Conservation (phyloP, 2,113 vertebrate species). For the Sarotherodon lohbergeri region DNA sequence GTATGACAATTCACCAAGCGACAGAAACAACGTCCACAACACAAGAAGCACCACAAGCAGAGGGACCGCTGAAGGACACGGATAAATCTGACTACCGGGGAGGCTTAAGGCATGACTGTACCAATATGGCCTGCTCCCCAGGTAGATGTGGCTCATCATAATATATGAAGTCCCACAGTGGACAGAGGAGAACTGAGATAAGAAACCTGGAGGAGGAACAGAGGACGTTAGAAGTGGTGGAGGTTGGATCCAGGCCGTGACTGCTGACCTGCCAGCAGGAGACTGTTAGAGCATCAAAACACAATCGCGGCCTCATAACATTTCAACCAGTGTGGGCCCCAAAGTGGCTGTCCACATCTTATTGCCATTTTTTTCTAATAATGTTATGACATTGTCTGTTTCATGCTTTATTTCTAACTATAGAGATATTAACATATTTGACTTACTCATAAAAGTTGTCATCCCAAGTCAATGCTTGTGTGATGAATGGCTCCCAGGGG, state of each 20-base stretch:
- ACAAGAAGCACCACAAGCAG: neutral
- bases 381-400: neutral
- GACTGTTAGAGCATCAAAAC: neutral
- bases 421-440: neutral
- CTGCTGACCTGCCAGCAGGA: neutral
- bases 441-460: neutral
- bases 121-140: neutral
- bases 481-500: neutral
- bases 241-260: neutral
- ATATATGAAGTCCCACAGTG: neutral
- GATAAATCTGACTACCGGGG: neutral
- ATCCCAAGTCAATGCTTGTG: rapidly evolving
- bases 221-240: neutral
- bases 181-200: neutral
- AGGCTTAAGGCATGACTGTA: neutral
- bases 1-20: neutral
- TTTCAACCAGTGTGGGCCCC: neutral
- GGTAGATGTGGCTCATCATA: neutral
- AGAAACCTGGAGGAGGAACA: neutral
- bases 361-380: neutral
- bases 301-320: neutral
- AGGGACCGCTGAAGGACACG: neutral
- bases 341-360: neutral
- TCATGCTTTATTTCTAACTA: neutral
- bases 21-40: neutral